Percentiles rank a stretch among this genome's conserved stretches.
Evolutionary conservation across 2,113 vertebrate species (phyloP).

Genomic region (Lipotes vexillifer): DNA sequence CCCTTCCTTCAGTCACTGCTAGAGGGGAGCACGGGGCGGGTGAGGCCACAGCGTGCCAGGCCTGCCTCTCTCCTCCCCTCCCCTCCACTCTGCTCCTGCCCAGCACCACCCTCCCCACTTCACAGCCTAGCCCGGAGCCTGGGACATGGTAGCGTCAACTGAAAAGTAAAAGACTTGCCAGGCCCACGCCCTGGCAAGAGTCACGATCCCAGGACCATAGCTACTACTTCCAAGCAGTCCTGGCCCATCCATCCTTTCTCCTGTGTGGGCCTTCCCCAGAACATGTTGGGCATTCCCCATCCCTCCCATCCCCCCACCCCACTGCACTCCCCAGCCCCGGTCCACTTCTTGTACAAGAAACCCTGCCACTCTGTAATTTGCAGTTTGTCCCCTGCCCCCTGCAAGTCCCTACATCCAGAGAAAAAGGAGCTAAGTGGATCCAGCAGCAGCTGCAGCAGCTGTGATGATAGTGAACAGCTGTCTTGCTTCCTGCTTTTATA

Average conservation of each 20-base stretch:
- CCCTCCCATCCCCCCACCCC: background rate
- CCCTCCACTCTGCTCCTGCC: background rate
- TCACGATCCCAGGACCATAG: background rate
- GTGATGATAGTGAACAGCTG: rapidly evolving
- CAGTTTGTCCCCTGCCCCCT: background rate
- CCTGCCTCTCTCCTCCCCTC: background rate
- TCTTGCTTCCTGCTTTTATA: background rate
- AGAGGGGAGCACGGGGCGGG: rapidly evolving
- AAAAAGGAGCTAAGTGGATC: too few relatives aligned
- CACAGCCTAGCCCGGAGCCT: background rate
- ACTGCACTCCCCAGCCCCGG: rapidly evolving
- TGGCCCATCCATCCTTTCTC: background rate
- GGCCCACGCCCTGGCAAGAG: background rate
- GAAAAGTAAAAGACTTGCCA: background rate
- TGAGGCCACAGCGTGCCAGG: background rate
- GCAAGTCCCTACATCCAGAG: background rate
- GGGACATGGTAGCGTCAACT: background rate
- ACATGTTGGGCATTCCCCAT: background rate
- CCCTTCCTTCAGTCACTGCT: background rate
- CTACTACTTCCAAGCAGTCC: background rate
- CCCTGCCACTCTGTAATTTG: background rate
- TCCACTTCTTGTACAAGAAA: background rate
- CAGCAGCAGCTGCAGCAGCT: background rate
- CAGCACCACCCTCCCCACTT: background rate
- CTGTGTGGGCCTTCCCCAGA: background rate